Conservation (phyloP, 2,888 invertebrate species). For the Spilosoma lubricipeda region DNA sequence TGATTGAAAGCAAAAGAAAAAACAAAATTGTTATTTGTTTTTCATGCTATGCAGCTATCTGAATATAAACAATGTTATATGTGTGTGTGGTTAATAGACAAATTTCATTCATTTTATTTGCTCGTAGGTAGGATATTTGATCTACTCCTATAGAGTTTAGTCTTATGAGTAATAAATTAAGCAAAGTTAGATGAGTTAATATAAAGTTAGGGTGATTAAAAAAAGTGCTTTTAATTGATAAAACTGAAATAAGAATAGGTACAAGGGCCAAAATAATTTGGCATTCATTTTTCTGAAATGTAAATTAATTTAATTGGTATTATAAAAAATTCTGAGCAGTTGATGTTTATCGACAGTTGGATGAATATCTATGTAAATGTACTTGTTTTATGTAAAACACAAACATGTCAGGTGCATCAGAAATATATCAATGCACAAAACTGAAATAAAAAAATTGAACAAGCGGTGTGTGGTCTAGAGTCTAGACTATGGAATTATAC, state of each 20-base stretch:
- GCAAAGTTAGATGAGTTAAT: too few species aligned
- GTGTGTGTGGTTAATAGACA: too few species aligned
- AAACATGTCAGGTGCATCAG: background rate
- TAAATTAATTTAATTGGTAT: background rate
- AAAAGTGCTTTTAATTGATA: too few species aligned
- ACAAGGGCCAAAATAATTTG: too few species aligned
- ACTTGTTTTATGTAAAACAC: background rate
- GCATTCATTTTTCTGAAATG: background rate
- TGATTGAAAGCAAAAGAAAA: too few species aligned
- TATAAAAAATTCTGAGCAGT: background rate
- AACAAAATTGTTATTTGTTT: too few species aligned
- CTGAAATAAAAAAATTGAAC: background rate
- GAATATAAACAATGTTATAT: background rate
- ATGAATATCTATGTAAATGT: background rate
- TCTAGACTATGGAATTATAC: slow-evolving; percentile 24
- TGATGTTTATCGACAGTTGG: too few species aligned
- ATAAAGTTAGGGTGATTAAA: too few species aligned
- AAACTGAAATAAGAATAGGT: too few species aligned
- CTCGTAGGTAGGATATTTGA: background rate
- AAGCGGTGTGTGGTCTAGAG: slow-evolving; percentile 40
- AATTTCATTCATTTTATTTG: background rate
- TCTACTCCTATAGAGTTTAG: background rate
- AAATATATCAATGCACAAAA: background rate
- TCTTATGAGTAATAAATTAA: too few species aligned
- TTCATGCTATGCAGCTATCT: background rate